A percentile compares a stretch with the other conserved stretches of the same genome.
Evolutionary conservation across 1,140 invertebrate species (phyloP).

Genomic region (Bombus fervidus): DNA sequence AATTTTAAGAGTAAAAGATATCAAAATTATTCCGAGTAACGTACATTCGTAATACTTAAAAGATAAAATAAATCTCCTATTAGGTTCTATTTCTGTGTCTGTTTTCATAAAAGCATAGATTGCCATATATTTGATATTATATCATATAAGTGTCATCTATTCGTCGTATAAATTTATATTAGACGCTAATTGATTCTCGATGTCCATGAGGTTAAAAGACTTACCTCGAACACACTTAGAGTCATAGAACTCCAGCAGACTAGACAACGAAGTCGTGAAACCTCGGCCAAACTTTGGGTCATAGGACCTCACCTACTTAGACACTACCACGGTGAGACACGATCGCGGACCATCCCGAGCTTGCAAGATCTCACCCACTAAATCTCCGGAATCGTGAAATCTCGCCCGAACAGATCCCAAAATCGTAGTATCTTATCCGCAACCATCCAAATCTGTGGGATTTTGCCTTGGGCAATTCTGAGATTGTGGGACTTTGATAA

Average conservation of each 20-base stretch:
- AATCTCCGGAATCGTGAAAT: neutral
- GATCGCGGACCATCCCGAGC: neutral
- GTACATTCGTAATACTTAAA: too few species aligned
- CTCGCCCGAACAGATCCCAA: neutral
- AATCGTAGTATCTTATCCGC: neutral
- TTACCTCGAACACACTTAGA: neutral
- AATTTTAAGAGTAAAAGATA: too few species aligned
- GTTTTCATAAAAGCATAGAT: too few species aligned
- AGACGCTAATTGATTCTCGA: too few species aligned
- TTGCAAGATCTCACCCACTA: neutral
- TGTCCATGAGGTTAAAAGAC: neutral
- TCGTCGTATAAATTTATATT: too few species aligned
- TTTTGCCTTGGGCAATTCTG: neutral
- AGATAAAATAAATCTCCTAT: too few species aligned
- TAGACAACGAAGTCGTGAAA: neutral
- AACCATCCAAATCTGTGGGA: neutral
- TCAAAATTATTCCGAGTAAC: too few species aligned
- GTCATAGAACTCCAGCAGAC: neutral
- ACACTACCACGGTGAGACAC: neutral
- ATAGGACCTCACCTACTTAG: neutral
- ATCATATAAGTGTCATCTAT: too few species aligned
- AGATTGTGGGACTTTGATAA: neutral
- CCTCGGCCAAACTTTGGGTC: neutral
- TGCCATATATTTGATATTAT: too few species aligned
- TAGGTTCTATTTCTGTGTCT: too few species aligned